Conservation (phyloP, 2,113 vertebrate species). For the Casuarius casuarius region DNA sequence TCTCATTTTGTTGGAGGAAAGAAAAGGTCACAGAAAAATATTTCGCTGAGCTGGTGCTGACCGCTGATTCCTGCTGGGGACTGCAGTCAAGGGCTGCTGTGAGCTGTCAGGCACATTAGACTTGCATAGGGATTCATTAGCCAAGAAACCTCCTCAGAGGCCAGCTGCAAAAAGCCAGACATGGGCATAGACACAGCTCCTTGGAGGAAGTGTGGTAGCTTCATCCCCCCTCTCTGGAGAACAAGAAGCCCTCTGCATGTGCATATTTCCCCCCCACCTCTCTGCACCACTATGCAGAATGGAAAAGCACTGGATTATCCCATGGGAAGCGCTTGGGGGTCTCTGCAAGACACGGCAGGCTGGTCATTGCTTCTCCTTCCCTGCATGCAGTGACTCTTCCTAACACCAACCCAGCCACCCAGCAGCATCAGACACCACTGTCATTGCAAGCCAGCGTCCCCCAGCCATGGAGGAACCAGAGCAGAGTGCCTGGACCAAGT, state of each 20-base stretch:
- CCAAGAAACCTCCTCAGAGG: neutral
- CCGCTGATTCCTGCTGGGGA: neutral
- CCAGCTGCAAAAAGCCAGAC: neutral
- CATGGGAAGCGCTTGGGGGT: neutral
- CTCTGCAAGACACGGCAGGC: neutral
- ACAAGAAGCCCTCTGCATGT: neutral
- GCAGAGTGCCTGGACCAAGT: neutral
- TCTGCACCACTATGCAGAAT: neutral
- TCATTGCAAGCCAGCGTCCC: neutral
- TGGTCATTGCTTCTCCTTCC: neutral
- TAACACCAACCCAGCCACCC: neutral
- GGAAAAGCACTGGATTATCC: neutral
- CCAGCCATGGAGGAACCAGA: rapidly evolving
- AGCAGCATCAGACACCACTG: neutral
- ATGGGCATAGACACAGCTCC: neutral
- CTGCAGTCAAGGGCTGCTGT: no score
- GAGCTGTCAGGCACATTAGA: neutral
- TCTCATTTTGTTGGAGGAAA: neutral
- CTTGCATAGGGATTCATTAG: neutral
- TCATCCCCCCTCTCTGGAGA: neutral
- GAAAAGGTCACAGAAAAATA: no score
- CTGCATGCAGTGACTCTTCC: neutral
- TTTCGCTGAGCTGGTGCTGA: neutral
- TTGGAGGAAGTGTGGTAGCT: neutral
- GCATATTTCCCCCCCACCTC: neutral